Percentiles rank a stretch among this genome's conserved stretches.
Conservation (phyloP, 2,113 vertebrate genomes). For the Alligator mississippiensis region DNA sequence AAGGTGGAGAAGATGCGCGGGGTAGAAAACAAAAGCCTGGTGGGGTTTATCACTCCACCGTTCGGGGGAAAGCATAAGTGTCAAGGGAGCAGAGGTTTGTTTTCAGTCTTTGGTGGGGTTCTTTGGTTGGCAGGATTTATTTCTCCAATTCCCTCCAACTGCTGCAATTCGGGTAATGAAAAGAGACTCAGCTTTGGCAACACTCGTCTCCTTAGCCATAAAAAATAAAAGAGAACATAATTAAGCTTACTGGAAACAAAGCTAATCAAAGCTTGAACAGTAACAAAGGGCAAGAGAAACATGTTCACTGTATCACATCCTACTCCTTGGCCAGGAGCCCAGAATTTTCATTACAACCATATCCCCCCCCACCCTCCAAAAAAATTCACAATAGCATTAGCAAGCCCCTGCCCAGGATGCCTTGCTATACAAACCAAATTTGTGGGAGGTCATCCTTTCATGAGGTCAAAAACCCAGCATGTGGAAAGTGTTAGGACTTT, state of each 20-base stretch:
- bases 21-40: not conserved
- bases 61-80: not conserved
- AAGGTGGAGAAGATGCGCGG: not conserved
- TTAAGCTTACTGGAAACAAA: conserved; percentile 73
- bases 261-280: conserved; percentile 78
- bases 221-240: not conserved
- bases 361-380: not conserved
- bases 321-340: conserved; percentile 76
- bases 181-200: conserved; percentile 41
- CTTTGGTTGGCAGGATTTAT: not conserved
- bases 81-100: rapidly evolving
- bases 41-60: not conserved
- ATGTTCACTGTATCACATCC: conserved; percentile 72
- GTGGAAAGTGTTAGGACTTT: conserved; percentile 68
- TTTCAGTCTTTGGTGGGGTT: not conserved
- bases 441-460: conserved; percentile 58
- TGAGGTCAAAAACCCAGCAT: conserved; percentile 61
- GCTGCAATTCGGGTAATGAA: conserved; percentile 37
- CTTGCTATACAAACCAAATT: conserved; percentile 50
- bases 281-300: conserved; percentile 77
- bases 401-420: conserved; percentile 33
- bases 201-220: conserved; percentile 12
- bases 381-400: conserved; percentile 56
- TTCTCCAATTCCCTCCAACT: not conserved
- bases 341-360: conserved; percentile 70